Evolutionary conservation across 2,797 vertebrate species (phyloP), one percentile per base, ranked within the genome.

Genomic region (Parambassis ranga): DNA sequence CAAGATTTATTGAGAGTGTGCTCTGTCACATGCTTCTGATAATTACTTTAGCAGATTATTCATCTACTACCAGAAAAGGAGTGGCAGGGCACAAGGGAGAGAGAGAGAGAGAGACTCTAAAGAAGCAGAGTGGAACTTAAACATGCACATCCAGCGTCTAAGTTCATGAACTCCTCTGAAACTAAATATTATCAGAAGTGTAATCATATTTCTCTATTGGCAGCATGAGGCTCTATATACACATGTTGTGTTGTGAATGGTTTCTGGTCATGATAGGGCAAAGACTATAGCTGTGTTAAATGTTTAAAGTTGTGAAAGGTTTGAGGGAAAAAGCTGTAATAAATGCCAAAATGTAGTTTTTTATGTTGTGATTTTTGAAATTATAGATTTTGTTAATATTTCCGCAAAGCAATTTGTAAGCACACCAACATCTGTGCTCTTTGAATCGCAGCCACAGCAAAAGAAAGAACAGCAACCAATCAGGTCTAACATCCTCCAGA

Each of bases 101-200:
- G 57, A 64, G 23, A n/a, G 37, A 71, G 9, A 52, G 66, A 51
- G 58, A 59, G n/a, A n/a, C n/a, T n/a, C 11, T 24, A 50, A 6
- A 43, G 28, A 56, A 43, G 68, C 43, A 15, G 41, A 55, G 24
- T 74, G 52, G 81, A 85, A 85, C 86, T 79, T 77, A 79, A 87
- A 81, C 55, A 82, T 79, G 75, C 78, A 75, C 75, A 77, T 67
- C 76, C 83, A 77, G 71, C 31, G 11, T 31, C 66, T 22, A 57
- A 79, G 83, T 90, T 90, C 81, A 32, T 76, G 84, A 91, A 89
- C 82, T 87, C 67, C 10, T 28, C 37, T 46, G 24, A 78, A 83
- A 52, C 57, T 32, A 65, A 81, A 81, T 62, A 65, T 74, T 71
- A 56, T 74, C 53, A 62, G 51, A 73, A 65, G 27, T 46, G 18